Percentiles rank a stretch among this genome's conserved stretches.
These are phyloP conservation scores for Pachymerium ferrugineum DNA, from an alignment of 2,888 invertebrate species.

Conservation along the genomic window DNA sequence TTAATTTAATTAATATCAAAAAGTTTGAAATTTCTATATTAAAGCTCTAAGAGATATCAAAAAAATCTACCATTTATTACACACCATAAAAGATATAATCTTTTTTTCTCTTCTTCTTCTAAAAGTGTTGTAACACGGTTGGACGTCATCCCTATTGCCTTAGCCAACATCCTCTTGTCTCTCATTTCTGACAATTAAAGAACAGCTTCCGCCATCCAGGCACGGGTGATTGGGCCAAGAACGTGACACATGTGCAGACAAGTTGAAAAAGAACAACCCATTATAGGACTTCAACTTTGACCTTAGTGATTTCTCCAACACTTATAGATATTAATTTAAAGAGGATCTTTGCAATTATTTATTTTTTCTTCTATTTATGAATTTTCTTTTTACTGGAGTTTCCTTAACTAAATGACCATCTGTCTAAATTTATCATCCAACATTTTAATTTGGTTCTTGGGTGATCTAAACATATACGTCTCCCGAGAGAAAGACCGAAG, in stretches of 20 bases:
- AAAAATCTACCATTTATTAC: too few relatives aligned
- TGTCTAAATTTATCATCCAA: not conserved
- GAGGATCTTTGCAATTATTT: not conserved
- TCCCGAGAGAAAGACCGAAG: not conserved
- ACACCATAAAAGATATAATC: too few relatives aligned
- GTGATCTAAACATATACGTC: not conserved
- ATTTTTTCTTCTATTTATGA: not conserved
- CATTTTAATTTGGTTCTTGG: not conserved
- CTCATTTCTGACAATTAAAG: slow-evolving; percentile 27
- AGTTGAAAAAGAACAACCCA: slow-evolving; percentile 23
- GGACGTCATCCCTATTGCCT: not conserved
- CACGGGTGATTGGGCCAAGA: slow-evolving; percentile 17
- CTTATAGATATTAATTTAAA: slow-evolving; percentile 2
- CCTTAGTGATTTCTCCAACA: not conserved
- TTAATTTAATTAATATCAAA: too few relatives aligned
- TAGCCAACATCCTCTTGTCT: slow-evolving; percentile 19
- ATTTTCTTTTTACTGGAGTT: not conserved
- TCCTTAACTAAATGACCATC: not conserved
- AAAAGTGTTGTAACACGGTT: not conserved
- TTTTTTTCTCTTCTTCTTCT: not conserved
- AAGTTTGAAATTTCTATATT: too few relatives aligned
- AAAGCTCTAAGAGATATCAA: too few relatives aligned
- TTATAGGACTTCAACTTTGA: slow-evolving; percentile 2
- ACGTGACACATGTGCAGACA: slow-evolving; percentile 27
- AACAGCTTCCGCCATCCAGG: slow-evolving; percentile 1